These are phyloP conservation scores for Brachionichthys hirsutus DNA, from an alignment of 2,113 vertebrate genomes.

Conservation along the genomic window DNA sequence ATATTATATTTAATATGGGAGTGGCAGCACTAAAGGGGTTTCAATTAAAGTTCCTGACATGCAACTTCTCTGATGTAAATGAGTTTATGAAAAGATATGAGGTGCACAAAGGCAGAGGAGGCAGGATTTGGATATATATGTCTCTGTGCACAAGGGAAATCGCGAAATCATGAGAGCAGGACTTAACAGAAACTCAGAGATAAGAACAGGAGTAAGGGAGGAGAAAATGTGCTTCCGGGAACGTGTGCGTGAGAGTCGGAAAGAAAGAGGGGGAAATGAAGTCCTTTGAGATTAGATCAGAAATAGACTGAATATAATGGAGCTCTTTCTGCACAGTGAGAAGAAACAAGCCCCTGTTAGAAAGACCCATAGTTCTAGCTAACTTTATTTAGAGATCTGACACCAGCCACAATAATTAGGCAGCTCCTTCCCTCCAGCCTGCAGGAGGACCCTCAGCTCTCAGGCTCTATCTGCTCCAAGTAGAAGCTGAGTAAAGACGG, in stretches of 20 bases:
- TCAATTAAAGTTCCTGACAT: slow-evolving; percentile 58
- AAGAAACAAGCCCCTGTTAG: slow-evolving; percentile 45
- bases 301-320: slow-evolving; percentile 50
- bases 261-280: slow-evolving; percentile 22
- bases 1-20: slow-evolving; percentile 51
- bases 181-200: slow-evolving; percentile 49
- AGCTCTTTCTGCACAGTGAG: slow-evolving; percentile 39
- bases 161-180: slow-evolving; percentile 44
- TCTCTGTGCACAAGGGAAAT: slow-evolving; percentile 45
- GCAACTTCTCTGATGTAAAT: slow-evolving; percentile 57
- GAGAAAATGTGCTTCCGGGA: slow-evolving; percentile 34
- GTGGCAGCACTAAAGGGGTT: slow-evolving; percentile 41
- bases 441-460: slow-evolving; percentile 43
- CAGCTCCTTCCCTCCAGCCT: slow-evolving; percentile 43
- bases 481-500: slow-evolving; percentile 37
- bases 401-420: slow-evolving; percentile 61
- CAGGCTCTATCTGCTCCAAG: slow-evolving; percentile 25
- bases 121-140: slow-evolving; percentile 40
- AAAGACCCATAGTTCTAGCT: slow-evolving; percentile 32
- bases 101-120: slow-evolving; percentile 27
- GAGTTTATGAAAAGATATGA: slow-evolving; percentile 56
- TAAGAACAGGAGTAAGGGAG: slow-evolving; percentile 31
- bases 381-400: slow-evolving; percentile 64
- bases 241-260: slow-evolving; percentile 9
- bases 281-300: slow-evolving; percentile 52